phyloP scores from a whole-genome alignment of 1,140 invertebrate species.

The Atta texana region DNA sequence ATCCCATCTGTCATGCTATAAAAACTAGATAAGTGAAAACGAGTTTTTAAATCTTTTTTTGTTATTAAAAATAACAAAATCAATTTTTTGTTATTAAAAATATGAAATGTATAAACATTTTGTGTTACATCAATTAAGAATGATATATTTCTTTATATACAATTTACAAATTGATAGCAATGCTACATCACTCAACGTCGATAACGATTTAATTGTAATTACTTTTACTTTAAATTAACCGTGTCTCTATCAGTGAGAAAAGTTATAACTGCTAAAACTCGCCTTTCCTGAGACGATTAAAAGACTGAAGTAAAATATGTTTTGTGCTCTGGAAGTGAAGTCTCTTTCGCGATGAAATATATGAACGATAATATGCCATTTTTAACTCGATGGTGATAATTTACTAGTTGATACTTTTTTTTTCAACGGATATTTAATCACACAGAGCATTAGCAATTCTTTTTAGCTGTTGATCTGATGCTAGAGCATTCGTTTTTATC shows the following conservation, averaged over 20 bases:
- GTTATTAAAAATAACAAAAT: too few relatives aligned
- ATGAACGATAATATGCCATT: neutral
- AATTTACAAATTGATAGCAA: too few relatives aligned
- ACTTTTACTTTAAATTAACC: neutral
- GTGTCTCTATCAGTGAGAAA: neutral
- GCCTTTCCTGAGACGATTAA: neutral
- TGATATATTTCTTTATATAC: too few relatives aligned
- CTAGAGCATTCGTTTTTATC: neutral
- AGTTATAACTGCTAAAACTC: neutral
- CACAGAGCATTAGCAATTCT: neutral
- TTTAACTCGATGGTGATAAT: neutral
- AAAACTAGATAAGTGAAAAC: too few relatives aligned
- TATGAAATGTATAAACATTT: too few relatives aligned
- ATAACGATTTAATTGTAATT: neutral
- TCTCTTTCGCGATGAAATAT: neutral
- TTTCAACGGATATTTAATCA: neutral
- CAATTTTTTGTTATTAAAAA: too few relatives aligned
- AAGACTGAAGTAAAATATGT: constrained; percentile 13
- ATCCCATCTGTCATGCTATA: too few relatives aligned
- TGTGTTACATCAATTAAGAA: too few relatives aligned
- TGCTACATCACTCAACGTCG: neutral
- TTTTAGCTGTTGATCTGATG: neutral
- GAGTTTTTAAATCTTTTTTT: too few relatives aligned
- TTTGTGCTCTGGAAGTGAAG: neutral
- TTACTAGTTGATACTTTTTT: neutral